Base-by-base conservation (phyloP, 1,140 invertebrate species). In the Drosophila santomea region DNA sequence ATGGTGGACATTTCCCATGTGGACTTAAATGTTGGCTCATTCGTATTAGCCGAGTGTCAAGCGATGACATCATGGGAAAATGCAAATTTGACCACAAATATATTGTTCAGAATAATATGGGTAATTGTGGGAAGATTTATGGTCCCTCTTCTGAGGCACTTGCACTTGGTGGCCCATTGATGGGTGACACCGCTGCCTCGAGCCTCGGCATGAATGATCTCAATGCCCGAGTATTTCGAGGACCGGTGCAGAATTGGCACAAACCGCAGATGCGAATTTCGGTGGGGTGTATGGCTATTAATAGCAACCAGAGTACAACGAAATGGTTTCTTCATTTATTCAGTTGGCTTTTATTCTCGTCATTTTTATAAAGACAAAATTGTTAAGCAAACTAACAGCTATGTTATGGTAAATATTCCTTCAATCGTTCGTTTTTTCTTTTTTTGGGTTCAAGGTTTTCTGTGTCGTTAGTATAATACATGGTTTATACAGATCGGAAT, bases 401-500 rank as follows among this genome's bases (percentile, higher is more conserved):
- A 45, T 69, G 50, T 57, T 58, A 66, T 69, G 50, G 60, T 58
- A 66, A 60, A 60, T 59, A 80, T 59, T 71, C 66, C 57, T 50
- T 66, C 45, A 76, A 75, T 79, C 76, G 74, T 84, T 78, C 62
- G 52, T 17, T 52, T 38, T 71, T 75, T 63, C 44, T 60, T 20
- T 20, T 20, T 20, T 20, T 56, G 32, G 61, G 39, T 54, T 17
- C 28, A 55, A 32, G 25, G 52, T 45, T 39, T 45, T 25, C 66
- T 52, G 57, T 67, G 51, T 77, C 82, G 81, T 85, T 85, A 81
- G 66, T 86, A 82, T 78, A 88, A 76, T 82, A 86, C 82, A 85
- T 48, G 35, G 66, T 63, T 76, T 56, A 68, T 77, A 68, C 52
- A 58, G 35, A 2, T 23, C 25, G 20, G 54, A 45, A 63, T 85